Evolutionary conservation across 2,888 invertebrate species (phyloP).

Genomic region (Clusia tigrina): DNA sequence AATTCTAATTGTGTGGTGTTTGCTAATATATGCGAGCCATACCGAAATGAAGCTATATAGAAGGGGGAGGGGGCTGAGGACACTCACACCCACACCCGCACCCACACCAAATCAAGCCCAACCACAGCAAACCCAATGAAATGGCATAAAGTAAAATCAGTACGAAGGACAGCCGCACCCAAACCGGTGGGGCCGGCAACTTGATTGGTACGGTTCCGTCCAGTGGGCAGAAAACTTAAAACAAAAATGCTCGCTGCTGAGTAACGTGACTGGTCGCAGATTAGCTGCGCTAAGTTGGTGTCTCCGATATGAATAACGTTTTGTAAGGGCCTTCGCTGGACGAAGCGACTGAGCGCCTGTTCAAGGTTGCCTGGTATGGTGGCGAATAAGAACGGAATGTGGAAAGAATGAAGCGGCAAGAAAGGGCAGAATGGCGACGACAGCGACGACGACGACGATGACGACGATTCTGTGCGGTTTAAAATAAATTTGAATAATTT

Average conservation of each 20-base stretch:
- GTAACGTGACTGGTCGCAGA: background rate
- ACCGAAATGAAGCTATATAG: background rate
- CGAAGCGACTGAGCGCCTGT: background rate
- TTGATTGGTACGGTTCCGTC: background rate
- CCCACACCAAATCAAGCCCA: background rate
- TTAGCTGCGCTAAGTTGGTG: slow-evolving; percentile 9
- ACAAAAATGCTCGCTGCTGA: background rate
- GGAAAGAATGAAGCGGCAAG: no score
- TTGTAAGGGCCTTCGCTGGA: no score
- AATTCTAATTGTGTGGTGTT: slow-evolving; percentile 50
- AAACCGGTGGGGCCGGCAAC: background rate
- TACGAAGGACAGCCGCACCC: background rate
- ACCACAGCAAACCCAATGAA: background rate
- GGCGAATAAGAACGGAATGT: no score
- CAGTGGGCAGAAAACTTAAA: background rate
- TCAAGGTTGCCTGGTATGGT: background rate
- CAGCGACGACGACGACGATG: slow-evolving; percentile 38
- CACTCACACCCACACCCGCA: no score
- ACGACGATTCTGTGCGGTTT: slow-evolving; percentile 20
- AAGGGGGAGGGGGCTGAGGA: background rate
- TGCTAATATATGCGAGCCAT: slow-evolving; percentile 9
- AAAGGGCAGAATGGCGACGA: background rate
- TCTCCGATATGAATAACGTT: no score
- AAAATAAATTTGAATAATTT: slow-evolving; percentile 39
- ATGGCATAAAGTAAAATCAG: background rate